Evolutionary conservation across 2,797 vertebrate species (phyloP).

Genomic region (Rousettus madagascariensis): DNA sequence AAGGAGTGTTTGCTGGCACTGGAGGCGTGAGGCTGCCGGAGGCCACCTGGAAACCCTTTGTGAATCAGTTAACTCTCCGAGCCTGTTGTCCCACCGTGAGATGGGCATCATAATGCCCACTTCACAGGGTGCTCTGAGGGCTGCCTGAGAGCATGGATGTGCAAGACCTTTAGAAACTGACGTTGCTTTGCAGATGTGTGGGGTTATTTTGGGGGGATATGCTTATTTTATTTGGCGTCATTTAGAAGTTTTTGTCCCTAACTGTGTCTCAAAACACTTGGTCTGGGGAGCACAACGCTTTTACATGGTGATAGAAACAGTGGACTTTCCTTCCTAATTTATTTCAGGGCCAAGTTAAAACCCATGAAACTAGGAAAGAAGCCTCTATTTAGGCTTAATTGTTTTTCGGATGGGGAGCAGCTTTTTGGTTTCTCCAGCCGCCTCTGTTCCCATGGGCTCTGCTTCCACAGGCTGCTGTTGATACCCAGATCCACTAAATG

Average conservation of each 20-base stretch:
- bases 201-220: not conserved
- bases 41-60: not conserved
- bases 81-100: not conserved
- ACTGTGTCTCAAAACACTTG: not conserved
- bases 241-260: not conserved
- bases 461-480: not conserved
- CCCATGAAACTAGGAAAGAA: not conserved
- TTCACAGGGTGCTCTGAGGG: not conserved
- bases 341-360: not conserved
- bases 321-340: not conserved
- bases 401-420: not conserved
- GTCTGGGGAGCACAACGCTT: not conserved
- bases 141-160: not conserved
- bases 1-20: not conserved
- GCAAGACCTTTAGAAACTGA: not conserved
- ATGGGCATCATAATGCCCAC: too few relatives aligned
- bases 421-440: not conserved
- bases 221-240: not conserved
- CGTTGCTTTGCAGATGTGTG: not conserved
- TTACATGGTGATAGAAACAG: not conserved
- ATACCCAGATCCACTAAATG: not conserved
- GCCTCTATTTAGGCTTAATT: not conserved
- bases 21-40: not conserved
- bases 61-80: not conserved
- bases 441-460: not conserved